A percentile compares a stretch with the other conserved stretches of the same genome.
Evolutionary conservation across 2,797 vertebrate genomes (phyloP).

Genomic region (Holocentrus rufus): DNA sequence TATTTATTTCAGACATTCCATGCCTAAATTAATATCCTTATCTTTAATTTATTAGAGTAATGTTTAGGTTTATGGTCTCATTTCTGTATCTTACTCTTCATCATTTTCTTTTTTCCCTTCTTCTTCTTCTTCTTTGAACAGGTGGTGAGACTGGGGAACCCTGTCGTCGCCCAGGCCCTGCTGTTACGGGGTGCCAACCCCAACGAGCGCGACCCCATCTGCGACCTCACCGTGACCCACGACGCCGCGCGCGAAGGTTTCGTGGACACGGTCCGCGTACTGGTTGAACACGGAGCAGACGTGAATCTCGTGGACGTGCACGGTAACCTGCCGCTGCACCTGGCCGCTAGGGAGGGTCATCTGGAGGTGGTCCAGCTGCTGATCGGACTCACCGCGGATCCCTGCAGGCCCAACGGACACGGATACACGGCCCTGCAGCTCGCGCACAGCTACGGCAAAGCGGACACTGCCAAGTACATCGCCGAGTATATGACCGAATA

Average conservation of each 20-base stretch:
- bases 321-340: slow-evolving; percentile 92
- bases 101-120: neutral
- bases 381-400: slow-evolving; percentile 75
- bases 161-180: slow-evolving; percentile 79
- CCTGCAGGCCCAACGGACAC: slow-evolving; percentile 59
- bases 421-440: slow-evolving; percentile 43
- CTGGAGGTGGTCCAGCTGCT: slow-evolving; percentile 84
- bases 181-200: slow-evolving; percentile 85
- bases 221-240: slow-evolving; percentile 87
- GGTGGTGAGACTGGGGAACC: slow-evolving; percentile 89
- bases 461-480: slow-evolving; percentile 77
- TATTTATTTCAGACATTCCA: too few relatives aligned
- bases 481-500: slow-evolving; percentile 49
- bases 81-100: too few relatives aligned
- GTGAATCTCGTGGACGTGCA: slow-evolving; percentile 84
- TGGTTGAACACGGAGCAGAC: slow-evolving; percentile 84
- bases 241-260: slow-evolving; percentile 92
- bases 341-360: slow-evolving; percentile 89
- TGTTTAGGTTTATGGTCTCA: too few relatives aligned
- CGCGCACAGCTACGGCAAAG: slow-evolving; percentile 74
- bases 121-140: slow-evolving; percentile 48
- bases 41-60: too few relatives aligned
- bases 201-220: slow-evolving; percentile 82
- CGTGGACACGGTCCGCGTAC: slow-evolving; percentile 85
- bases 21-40: too few relatives aligned